Evolutionary conservation across 2,797 vertebrate genomes (phyloP), one percentile per base, ranked within the genome.

Genomic region (Tachyglossus aculeatus): DNA sequence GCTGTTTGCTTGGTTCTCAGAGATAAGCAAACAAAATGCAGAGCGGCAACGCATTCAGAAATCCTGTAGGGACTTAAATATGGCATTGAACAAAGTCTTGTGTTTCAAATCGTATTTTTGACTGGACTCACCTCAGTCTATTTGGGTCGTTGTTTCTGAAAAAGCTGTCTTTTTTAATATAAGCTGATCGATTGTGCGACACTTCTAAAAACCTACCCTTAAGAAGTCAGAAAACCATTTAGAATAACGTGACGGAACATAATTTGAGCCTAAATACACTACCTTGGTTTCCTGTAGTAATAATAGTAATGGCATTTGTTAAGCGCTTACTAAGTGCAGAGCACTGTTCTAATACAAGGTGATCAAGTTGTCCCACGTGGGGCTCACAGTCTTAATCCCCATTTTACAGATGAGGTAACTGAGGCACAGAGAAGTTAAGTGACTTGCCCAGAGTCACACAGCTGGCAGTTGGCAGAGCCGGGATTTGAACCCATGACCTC

Each of bases 1-100:
- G 21, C 71, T 88, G 82, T 50, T 71, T 43, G 36, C 22, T 83
- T 44, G 77, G 55, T 38, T 80, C 69, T 83, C 36, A 50, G 2
- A 52, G 61, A 53, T 65, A 66, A 2, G 9, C 27, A 52, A 71
- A 74, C 57, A 19, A 1, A 73, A 56, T 13, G 5, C 21, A 2
- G 1, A 78, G 40, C 22, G 72, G 55, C 13, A 50, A 50, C 55
- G 37, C 33, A 34, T 73, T 83, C 80, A 27, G 22, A 55, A 83
- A 80, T 61, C 40, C 32, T 27, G 5, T 38, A 71, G 22, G 41
- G 53, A 87, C 78, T 68, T 73, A 25, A 73, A 45, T 71, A 41
- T 56, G 82, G 45, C 60, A 63, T 16, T 39, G 34, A 70, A 77
- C 33, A 78, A 80, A 77, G 74, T 77, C 67, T 72, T 50, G 37